Evolutionary conservation across 2,797 vertebrate genomes (phyloP), one percentile per base, ranked within the genome.

Genomic region (Alca torda): DNA sequence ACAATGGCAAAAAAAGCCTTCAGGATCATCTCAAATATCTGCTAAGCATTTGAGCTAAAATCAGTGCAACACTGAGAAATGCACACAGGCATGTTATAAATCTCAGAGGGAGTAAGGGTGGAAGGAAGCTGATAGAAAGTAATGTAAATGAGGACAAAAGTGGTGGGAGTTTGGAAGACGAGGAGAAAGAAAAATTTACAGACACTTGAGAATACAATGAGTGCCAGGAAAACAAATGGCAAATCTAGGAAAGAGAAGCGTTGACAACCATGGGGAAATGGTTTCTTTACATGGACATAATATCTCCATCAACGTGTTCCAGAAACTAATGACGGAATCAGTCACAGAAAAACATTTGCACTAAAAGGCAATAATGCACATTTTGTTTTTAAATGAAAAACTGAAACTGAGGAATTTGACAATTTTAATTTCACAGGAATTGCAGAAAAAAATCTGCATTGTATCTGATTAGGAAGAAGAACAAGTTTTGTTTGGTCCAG

Each of bases 1-100:
- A 48, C 76, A 84, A 84, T 61, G 16, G 16, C 33, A 87, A 86
- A 78, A 75, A 81, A 70, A n/a, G n/a, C 19, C 21, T 53, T 89
- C 70, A 77, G 31, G 54, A 93, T 70, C 11, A 39, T 90, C 23
- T 87, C 53, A 77, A 87, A 77, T 74, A 74, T 50, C 87, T 84
- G 54, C 67, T 87, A 84, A 82, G 45, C n/a, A 24, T 81, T 84
- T 92, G 33, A 81, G 59, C 43, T 88, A 87, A 94, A 93, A 87
- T 85, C 50, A 64, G 31, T 16, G 8, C 28, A 78, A 75, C 0
- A 1, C 25, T 80, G 50, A 84, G 74, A 84, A 89, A 89, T 5
- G 5, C 15, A 39, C 51, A 31, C 64, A 67, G 50, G 35, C 68
- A 6, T 75, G 35, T 65, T 79, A 51, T 69, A 59, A 79, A 16